These are phyloP conservation scores for Eudemis profundana DNA, from an alignment of 2,888 invertebrate genomes.

Conservation along the genomic window DNA sequence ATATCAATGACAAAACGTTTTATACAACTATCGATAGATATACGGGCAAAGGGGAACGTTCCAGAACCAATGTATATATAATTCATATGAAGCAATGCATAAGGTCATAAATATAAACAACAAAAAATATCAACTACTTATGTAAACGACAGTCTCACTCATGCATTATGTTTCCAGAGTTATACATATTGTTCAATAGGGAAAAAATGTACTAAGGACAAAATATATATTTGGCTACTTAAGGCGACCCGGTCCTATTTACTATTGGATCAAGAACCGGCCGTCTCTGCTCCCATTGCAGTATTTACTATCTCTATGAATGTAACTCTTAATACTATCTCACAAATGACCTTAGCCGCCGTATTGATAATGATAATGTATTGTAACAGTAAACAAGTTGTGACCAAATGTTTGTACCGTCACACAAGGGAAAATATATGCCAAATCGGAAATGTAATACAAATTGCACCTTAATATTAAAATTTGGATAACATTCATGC, in stretches of 20 bases:
- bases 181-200: constrained; percentile 9
- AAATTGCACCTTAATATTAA: no score
- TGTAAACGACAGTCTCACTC: constrained; percentile 15
- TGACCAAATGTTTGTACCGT: not conserved
- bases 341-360: constrained; percentile 31
- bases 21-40: constrained; percentile 51
- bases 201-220: constrained; percentile 17
- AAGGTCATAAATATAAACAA: constrained; percentile 20
- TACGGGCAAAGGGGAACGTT: constrained; percentile 44
- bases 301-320: constrained; percentile 30
- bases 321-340: constrained; percentile 39
- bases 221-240: constrained; percentile 29
- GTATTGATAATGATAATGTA: constrained; percentile 24
- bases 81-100: not conserved
- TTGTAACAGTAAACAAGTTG: constrained; percentile 12
- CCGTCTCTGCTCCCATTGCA: constrained; percentile 13
- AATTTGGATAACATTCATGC: no score
- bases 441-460: no score
- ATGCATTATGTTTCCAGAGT: constrained; percentile 3
- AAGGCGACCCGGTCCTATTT: constrained; percentile 12
- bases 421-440: not conserved
- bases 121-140: constrained; percentile 11
- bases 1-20: constrained; percentile 54
- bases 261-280: constrained; percentile 19
- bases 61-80: constrained; percentile 5